Evolutionary conservation across 1,140 invertebrate genomes (phyloP).

Genomic region (Drosophila kurseongensis): DNA sequence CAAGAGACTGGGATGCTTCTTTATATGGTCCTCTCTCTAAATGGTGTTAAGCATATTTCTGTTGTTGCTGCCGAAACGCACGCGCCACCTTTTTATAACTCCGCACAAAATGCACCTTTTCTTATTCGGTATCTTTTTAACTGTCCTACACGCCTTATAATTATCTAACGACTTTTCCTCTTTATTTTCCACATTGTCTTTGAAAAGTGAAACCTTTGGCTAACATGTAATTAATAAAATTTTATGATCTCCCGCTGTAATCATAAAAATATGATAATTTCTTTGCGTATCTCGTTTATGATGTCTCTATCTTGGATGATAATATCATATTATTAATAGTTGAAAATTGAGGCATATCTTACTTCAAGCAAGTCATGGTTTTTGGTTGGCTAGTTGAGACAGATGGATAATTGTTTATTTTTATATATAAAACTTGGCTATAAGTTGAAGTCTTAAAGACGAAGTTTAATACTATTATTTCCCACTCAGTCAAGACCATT

Average conservation of each 20-base stretch:
- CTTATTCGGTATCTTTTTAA: constrained; percentile 19
- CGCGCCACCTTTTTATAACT: constrained; percentile 23
- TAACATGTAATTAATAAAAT: constrained; percentile 70
- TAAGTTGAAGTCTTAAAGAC: background rate
- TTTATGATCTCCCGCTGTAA: constrained; percentile 42
- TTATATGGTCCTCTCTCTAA: constrained; percentile 56
- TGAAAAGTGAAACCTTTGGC: constrained; percentile 34
- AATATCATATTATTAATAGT: constrained; percentile 38
- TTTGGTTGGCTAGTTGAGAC: constrained; percentile 1
- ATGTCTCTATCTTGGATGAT: constrained; percentile 60
- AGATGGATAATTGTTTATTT: constrained; percentile 17
- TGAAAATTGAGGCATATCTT: constrained; percentile 27
- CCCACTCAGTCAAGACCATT: background rate
- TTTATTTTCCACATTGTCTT: constrained; percentile 23
- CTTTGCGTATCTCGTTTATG: constrained; percentile 30
- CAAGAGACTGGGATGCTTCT: constrained; percentile 34
- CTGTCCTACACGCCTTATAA: constrained; percentile 38
- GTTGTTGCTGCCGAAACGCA: constrained; percentile 22
- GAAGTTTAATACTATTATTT: background rate
- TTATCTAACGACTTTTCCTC: constrained; percentile 49
- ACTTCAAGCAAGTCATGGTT: constrained; percentile 49
- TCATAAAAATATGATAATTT: constrained; percentile 62
- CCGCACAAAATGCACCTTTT: constrained; percentile 47
- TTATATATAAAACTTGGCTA: no score
- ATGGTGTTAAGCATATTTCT: constrained; percentile 54